Evolutionary conservation across 2,888 invertebrate species (phyloP).

Genomic region (Orchestes rusci): DNA sequence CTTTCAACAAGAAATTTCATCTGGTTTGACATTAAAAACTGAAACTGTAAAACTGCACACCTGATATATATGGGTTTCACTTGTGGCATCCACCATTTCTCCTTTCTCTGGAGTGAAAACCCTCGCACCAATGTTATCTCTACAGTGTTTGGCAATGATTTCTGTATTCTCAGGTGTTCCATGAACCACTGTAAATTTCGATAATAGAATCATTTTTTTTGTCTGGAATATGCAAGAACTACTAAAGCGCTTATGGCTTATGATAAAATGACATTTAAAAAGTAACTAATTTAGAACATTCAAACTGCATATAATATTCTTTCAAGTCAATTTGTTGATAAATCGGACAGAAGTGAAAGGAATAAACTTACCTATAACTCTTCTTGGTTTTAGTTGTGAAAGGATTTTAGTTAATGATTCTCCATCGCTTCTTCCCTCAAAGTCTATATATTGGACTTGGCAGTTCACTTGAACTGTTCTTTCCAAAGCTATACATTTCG

Average conservation of each 20-base stretch:
- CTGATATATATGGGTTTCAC: slow-evolving; percentile 97
- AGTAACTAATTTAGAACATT: too few relatives aligned
- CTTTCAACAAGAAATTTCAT: too few relatives aligned
- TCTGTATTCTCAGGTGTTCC: slow-evolving; percentile 65
- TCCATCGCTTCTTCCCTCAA: slow-evolving; percentile 89
- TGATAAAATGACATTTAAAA: too few relatives aligned
- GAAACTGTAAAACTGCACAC: slow-evolving; percentile 51
- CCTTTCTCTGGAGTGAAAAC: slow-evolving; percentile 79
- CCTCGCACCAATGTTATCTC: slow-evolving; percentile 57
- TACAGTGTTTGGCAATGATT: slow-evolving; percentile 60
- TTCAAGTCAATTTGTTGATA: too few relatives aligned
- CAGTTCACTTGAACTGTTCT: slow-evolving; percentile 75
- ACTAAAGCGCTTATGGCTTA: too few relatives aligned
- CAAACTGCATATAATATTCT: too few relatives aligned
- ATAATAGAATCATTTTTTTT: neutral
- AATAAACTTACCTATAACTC: slow-evolving; percentile 48
- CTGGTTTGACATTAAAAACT: too few relatives aligned
- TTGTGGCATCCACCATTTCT: slow-evolving; percentile 90
- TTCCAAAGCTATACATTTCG: slow-evolving; percentile 74
- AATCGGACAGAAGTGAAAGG: too few relatives aligned
- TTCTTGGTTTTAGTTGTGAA: slow-evolving; percentile 70
- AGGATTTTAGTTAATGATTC: slow-evolving; percentile 78
- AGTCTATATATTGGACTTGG: slow-evolving; percentile 89
- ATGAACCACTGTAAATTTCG: slow-evolving; percentile 49
- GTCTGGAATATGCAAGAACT: too few relatives aligned